Conservation (phyloP, 1,140 invertebrate species). For the Rhyacophila brunnea region DNA sequence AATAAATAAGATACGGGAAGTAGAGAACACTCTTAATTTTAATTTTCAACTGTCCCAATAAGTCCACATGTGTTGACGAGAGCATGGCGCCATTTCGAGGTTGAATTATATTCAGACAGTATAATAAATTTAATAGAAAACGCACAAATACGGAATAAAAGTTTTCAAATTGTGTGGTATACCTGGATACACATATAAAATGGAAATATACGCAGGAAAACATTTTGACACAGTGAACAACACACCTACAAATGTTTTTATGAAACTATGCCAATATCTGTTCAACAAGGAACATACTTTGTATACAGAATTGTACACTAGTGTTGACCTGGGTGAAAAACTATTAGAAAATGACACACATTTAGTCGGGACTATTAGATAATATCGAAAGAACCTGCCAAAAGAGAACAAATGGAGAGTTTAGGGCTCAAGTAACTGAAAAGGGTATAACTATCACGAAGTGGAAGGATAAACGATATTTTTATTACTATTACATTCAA, state of each 20-base stretch:
- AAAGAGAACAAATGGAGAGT: conserved; percentile 42
- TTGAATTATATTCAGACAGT: conserved; percentile 37
- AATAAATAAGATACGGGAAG: too few species aligned
- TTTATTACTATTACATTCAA: conserved; percentile 41
- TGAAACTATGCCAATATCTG: conserved; percentile 21
- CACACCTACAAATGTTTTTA: conserved; percentile 30
- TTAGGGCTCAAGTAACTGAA: conserved; percentile 39
- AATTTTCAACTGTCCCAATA: too few species aligned
- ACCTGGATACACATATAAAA: conserved; percentile 38
- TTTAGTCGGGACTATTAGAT: conserved; percentile 47
- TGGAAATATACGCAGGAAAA: conserved; percentile 40
- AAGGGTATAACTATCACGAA: conserved; percentile 43
- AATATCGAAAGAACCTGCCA: conserved; percentile 42
- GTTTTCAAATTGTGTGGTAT: conserved; percentile 40
- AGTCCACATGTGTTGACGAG: conserved; percentile 39
- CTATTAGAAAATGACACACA: conserved; percentile 47
- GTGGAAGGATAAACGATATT: conserved; percentile 48
- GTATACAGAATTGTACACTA: conserved; percentile 43
- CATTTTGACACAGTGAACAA: conserved; percentile 16
- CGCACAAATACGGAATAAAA: conserved; percentile 40
- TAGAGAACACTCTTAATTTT: too few species aligned
- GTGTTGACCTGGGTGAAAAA: conserved; percentile 43
- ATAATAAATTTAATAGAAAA: conserved; percentile 39
- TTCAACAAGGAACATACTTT: conserved; percentile 37
- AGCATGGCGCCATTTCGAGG: conserved; percentile 40